phyloP scores from a whole-genome alignment of 2,797 vertebrate genomes.

The Centroberyx gerrardi region DNA sequence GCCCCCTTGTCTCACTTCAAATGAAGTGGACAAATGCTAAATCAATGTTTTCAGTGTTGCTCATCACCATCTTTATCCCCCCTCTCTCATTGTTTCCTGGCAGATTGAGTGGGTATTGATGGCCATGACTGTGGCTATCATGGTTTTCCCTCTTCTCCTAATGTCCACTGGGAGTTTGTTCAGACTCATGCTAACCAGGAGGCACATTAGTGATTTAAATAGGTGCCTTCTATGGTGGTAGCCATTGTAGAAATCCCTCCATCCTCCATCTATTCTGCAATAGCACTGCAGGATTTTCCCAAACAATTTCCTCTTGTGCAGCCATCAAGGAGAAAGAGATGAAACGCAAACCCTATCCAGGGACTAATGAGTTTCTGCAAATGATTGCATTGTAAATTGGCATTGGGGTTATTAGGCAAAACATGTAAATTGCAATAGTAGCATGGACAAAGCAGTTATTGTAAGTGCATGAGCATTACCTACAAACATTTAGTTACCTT shows the following conservation, averaged over 20 bases:
- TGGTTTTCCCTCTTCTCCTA: constrained; percentile 66
- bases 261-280: constrained; percentile 44
- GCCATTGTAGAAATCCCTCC: constrained; percentile 29
- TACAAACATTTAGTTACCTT: constrained; percentile 51
- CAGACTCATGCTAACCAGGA: constrained; percentile 33
- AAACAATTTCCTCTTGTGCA: constrained; percentile 51
- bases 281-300: constrained; percentile 39
- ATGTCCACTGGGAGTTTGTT: constrained; percentile 64
- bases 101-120: constrained; percentile 87
- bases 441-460: constrained; percentile 39
- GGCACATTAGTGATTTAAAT: constrained; percentile 53
- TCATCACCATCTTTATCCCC: constrained; percentile 80
- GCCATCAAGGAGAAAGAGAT: constrained; percentile 47
- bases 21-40: constrained; percentile 88
- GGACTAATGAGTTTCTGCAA: constrained; percentile 63
- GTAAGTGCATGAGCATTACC: constrained; percentile 14
- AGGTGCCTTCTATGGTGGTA: constrained; percentile 18
- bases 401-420: constrained; percentile 66
- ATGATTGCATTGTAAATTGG: constrained; percentile 59
- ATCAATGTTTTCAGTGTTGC: constrained; percentile 89
- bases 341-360: constrained; percentile 50
- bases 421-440: constrained; percentile 50
- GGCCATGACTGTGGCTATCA: constrained; percentile 83
- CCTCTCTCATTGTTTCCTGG: constrained; percentile 71
- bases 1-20: constrained; percentile 81